phyloP scores from a whole-genome alignment of 2,888 invertebrate species.

The Euproctis similis region DNA sequence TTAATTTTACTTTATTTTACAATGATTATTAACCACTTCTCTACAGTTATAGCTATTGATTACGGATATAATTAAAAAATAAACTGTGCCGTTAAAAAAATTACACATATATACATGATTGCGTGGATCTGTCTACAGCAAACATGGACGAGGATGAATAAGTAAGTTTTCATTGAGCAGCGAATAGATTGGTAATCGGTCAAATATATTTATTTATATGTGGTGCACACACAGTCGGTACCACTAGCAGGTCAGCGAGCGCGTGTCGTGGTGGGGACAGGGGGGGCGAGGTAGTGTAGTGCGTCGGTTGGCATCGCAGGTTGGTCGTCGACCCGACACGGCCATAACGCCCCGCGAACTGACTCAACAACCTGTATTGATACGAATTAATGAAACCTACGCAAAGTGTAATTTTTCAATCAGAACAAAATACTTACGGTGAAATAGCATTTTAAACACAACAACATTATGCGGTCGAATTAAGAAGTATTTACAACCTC shows the following conservation, averaged over 20 bases:
- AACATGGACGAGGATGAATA: conserved; percentile 36
- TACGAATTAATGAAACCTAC: conserved; percentile 27
- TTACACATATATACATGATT: too few relatives aligned
- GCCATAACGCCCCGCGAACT: conserved; percentile 20
- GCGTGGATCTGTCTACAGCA: conserved; percentile 26
- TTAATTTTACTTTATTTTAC: too few relatives aligned
- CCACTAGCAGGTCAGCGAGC: too few relatives aligned
- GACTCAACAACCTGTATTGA: conserved; percentile 28
- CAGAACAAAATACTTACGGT: conserved; percentile 9
- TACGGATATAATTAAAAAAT: too few relatives aligned
- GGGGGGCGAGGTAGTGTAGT: background rate
- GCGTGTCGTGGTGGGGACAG: conserved; percentile 31
- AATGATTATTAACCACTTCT: too few relatives aligned
- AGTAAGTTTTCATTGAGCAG: conserved; percentile 49
- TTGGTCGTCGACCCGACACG: conserved; percentile 54
- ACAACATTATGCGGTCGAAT: too few relatives aligned
- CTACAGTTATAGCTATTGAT: too few relatives aligned
- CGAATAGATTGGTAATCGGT: conserved; percentile 44
- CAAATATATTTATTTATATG: too few relatives aligned
- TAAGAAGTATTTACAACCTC: too few relatives aligned
- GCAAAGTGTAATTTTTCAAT: conserved; percentile 15
- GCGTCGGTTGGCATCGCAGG: conserved; percentile 35
- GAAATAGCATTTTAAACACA: conserved; percentile 2
- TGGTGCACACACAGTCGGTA: too few relatives aligned
- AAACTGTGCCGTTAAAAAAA: too few relatives aligned